Evolutionary conservation across 2,888 invertebrate species (phyloP).

Genomic region (Stenurella melanura): DNA sequence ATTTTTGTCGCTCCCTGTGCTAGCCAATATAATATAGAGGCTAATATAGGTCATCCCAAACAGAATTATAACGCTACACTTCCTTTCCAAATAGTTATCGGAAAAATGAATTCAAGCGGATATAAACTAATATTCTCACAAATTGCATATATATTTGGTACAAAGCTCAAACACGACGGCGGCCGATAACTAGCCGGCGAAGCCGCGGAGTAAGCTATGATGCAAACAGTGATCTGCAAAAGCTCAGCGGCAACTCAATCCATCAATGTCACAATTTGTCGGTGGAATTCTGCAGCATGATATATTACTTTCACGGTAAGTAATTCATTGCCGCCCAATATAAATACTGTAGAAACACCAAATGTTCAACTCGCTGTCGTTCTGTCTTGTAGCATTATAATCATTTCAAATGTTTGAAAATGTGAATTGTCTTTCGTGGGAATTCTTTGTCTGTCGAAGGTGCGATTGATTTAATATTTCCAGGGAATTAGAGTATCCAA

Average conservation of each 20-base stretch:
- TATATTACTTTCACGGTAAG: constrained; percentile 38
- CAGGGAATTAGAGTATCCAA: background rate
- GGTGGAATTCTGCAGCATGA: constrained; percentile 31
- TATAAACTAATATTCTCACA: constrained; percentile 20
- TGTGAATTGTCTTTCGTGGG: background rate
- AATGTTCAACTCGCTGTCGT: constrained; percentile 25
- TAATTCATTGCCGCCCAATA: constrained; percentile 25
- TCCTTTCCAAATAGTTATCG: too few relatives aligned
- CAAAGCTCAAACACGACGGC: constrained; percentile 17
- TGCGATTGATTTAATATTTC: background rate
- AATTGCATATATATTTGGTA: constrained; percentile 18
- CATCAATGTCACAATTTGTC: constrained; percentile 39
- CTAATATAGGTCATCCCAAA: too few relatives aligned
- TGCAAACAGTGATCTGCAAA: constrained; percentile 25
- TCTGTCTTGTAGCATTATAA: constrained; percentile 12
- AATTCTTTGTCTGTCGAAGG: background rate
- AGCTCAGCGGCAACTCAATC: constrained; percentile 32
- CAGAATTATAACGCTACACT: too few relatives aligned
- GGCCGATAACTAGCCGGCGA: constrained; percentile 1
- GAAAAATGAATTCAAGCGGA: background rate
- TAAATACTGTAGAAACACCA: constrained; percentile 29
- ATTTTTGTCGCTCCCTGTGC: too few relatives aligned
- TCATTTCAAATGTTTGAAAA: background rate
- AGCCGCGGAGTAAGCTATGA: constrained; percentile 13
- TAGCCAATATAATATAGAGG: too few relatives aligned